phyloP scores from a whole-genome alignment of 2,797 vertebrate genomes.

The Pyrocephalus nanus region DNA sequence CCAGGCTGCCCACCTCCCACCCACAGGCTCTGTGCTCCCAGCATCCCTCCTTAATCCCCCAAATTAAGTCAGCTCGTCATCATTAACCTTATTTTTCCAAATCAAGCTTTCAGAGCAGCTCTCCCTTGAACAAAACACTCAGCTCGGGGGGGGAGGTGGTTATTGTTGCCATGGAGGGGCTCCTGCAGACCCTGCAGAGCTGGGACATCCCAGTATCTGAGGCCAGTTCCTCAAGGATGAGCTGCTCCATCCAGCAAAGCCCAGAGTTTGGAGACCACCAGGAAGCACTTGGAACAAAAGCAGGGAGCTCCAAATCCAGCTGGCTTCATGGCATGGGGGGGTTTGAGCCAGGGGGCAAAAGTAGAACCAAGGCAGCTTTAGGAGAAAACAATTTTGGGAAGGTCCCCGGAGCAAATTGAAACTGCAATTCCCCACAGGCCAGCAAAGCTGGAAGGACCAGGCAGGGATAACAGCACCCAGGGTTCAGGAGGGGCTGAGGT shows the following conservation, averaged over 20 bases:
- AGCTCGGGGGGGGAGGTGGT: not conserved
- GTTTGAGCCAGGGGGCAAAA: not conserved
- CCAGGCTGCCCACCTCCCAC: not conserved
- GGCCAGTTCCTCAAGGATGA: not conserved
- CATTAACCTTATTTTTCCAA: not conserved
- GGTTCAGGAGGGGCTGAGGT: not conserved
- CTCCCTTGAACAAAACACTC: not conserved
- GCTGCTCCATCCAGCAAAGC: not conserved
- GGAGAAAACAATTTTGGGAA: not conserved
- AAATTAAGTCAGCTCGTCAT: not conserved
- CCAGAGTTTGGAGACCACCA: not conserved
- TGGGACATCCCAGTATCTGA: rapidly evolving
- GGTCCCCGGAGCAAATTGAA: not conserved
- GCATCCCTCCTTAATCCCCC: not conserved
- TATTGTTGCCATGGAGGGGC: not conserved
- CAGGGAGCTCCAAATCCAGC: not conserved
- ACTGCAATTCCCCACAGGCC: not conserved
- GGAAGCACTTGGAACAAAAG: not conserved
- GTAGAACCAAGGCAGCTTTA: not conserved
- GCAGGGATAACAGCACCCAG: not conserved
- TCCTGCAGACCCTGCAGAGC: not conserved
- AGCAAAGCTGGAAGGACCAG: not conserved
- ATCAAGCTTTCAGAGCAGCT: not conserved
- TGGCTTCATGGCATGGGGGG: not conserved
- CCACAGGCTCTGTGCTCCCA: not conserved